A percentile compares a stretch with the other conserved stretches of the same genome.
Conservation (phyloP, 2,797 vertebrate genomes). For the Lepilemur ruficaudatus region DNA sequence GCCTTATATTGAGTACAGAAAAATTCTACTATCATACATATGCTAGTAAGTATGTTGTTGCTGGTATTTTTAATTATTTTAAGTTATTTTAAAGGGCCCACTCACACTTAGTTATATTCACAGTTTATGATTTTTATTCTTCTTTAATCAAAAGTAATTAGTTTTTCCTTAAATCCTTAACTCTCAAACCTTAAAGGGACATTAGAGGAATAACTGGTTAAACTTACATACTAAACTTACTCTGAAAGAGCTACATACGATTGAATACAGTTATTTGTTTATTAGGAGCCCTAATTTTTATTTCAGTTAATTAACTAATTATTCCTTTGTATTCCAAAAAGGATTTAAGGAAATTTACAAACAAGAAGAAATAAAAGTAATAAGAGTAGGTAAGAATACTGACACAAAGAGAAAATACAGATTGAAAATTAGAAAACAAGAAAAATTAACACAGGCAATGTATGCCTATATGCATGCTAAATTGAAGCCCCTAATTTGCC, state of each 20-base stretch:
- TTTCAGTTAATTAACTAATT: background rate
- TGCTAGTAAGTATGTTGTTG: background rate
- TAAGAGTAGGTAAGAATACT: background rate
- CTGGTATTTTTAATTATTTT: background rate
- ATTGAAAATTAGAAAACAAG: background rate
- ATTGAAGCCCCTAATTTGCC: background rate
- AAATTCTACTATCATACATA: background rate
- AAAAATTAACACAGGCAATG: background rate
- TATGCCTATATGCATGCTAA: background rate
- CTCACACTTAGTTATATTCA: background rate
- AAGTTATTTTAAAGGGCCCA: background rate
- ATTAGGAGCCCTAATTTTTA: background rate
- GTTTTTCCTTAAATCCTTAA: background rate
- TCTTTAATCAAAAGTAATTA: background rate
- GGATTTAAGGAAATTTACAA: background rate
- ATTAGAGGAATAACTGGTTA: background rate
- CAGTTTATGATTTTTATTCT: conserved; percentile 12
- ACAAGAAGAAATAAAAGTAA: background rate
- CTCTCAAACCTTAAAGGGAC: background rate
- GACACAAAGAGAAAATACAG: background rate
- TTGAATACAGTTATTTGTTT: background rate
- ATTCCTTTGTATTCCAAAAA: background rate
- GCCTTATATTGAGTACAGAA: background rate
- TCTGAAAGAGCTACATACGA: background rate
- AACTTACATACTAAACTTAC: background rate